A percentile compares a stretch with the other conserved stretches of the same genome.
These are phyloP conservation scores for Sthenelais limicola DNA, from an alignment of 2,888 invertebrate species.

Conservation along the genomic window DNA sequence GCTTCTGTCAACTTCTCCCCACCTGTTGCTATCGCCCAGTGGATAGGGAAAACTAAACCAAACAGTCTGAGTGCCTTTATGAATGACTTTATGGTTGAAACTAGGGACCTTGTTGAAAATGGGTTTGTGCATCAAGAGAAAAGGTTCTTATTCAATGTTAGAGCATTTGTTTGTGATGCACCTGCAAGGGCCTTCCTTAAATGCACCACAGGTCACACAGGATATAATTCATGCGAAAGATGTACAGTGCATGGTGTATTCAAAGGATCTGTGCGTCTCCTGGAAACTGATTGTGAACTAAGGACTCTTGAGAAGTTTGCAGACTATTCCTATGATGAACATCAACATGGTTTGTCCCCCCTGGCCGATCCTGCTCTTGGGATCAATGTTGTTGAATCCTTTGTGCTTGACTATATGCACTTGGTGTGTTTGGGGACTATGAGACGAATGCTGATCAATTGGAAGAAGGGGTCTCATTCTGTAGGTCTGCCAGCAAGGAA, in stretches of 20 bases:
- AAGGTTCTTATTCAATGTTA: constrained; percentile 6
- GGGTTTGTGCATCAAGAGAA: background rate
- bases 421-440: constrained; percentile 63
- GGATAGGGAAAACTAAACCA: constrained; percentile 42
- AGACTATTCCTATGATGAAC: constrained; percentile 22
- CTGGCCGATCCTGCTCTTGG: constrained; percentile 43
- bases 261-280: constrained; percentile 18
- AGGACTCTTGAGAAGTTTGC: constrained; percentile 42
- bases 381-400: constrained; percentile 41
- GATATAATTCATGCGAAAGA: constrained; percentile 44
- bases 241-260: constrained; percentile 34
- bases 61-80: constrained; percentile 39
- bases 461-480: constrained; percentile 57
- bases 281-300: constrained; percentile 19
- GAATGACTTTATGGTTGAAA: constrained; percentile 36
- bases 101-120: constrained; percentile 4
- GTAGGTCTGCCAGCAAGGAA: no score
- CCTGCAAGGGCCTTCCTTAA: constrained; percentile 48
- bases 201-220: constrained; percentile 44
- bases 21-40: constrained; percentile 44
- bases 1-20: background rate
- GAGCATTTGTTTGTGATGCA: constrained; percentile 49
- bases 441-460: constrained; percentile 56
- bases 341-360: constrained; percentile 45
- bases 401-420: constrained; percentile 58